A percentile compares a stretch with the other conserved stretches of the same genome.
Conservation (phyloP, 2,113 vertebrate species). For the Oryzias woworae region DNA sequence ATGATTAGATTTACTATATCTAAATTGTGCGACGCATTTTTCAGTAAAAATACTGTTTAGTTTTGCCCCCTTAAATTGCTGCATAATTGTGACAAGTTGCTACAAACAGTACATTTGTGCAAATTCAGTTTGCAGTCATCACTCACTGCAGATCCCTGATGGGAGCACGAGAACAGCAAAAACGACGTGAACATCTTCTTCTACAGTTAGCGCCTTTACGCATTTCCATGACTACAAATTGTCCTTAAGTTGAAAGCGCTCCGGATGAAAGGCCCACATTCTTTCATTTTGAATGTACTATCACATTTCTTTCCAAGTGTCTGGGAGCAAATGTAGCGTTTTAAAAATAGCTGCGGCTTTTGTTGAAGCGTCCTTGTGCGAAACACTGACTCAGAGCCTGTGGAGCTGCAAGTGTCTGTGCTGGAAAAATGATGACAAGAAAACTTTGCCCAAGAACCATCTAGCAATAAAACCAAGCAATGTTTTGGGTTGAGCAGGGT, state of each 20-base stretch:
- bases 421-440: neutral
- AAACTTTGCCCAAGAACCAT: constrained; percentile 5
- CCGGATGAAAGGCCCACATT: constrained; percentile 23
- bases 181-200: constrained; percentile 15
- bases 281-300: constrained; percentile 31
- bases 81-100: too few relatives aligned
- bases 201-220: constrained; percentile 13
- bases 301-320: constrained; percentile 26
- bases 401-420: neutral
- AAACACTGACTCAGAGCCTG: constrained; percentile 1
- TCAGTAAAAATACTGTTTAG: too few relatives aligned
- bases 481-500: constrained; percentile 16
- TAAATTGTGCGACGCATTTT: too few relatives aligned
- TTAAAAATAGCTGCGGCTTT: constrained; percentile 49
- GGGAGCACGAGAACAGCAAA: constrained; percentile 1
- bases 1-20: too few relatives aligned
- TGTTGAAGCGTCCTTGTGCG: constrained; percentile 34
- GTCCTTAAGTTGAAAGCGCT: constrained; percentile 1
- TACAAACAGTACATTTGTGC: neutral
- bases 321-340: constrained; percentile 7
- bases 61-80: too few relatives aligned
- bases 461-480: constrained; percentile 12
- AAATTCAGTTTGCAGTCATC: neutral
- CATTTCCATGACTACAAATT: constrained; percentile 16
- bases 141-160: constrained; percentile 25